Evolutionary conservation across 2,888 invertebrate genomes (phyloP), one percentile per base, ranked within the genome.

Genomic region (Caenorhabditis virilis): DNA sequence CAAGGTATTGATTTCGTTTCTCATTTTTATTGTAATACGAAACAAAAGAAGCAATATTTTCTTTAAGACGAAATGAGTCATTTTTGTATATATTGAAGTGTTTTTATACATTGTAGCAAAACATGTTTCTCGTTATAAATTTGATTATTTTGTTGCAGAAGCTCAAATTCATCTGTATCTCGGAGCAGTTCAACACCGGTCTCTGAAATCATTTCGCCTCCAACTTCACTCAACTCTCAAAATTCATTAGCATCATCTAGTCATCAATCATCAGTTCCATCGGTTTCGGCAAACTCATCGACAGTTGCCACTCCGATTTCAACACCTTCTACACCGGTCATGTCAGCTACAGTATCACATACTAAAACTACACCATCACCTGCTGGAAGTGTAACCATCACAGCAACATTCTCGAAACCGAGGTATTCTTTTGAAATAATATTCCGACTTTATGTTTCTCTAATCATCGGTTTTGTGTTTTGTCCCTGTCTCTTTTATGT

Each of bases 331-430:
- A 64, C 66, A n/a, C 53, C 61, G 1, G 53, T 43, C 27, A 56
- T 53, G 51, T 52, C 60, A 4, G 48, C 49, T 4, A 57, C 67
- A 13, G 56, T 58, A 18, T 56, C 70, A 9, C n/a, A n/a, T n/a
- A n/a, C 69, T 22, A 66, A 66, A n/a, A 57, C 54, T 27, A 57
- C 70, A 11, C 67, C 62, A 1, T 68, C 70, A 11, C 68, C 70
- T 1, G 42, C 62, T 16, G 63, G 63, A 43, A 60, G 64, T 47
- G 59, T 64, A 25, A 61, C 60, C 1, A 65, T 69, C 1, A 30
- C 61, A 0, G 66, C 63, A 1, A 56, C 58, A 11, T 72, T 71
- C 66, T 42, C 71, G 1, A 72, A 74, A 43, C 71, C 71, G 15
- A 61, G 68, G 75, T 75, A 57, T 50, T 57, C 51, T 38, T 38